Percentiles rank a stretch among this genome's conserved stretches.
Conservation (phyloP, 2,113 vertebrate species). For the Salminus brasiliensis region DNA sequence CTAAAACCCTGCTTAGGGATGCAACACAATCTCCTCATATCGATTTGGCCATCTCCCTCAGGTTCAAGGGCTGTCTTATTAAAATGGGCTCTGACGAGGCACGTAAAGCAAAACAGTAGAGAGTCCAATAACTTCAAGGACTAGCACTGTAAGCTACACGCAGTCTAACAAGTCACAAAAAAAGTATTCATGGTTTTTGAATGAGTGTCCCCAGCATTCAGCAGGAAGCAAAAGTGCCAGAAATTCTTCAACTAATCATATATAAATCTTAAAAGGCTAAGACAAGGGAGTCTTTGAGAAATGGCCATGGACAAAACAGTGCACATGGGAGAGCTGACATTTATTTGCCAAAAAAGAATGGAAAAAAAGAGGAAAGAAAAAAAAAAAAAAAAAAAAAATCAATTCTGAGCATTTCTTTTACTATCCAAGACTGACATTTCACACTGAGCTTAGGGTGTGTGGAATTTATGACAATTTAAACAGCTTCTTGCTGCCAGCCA, state of each 20-base stretch:
- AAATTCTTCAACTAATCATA: neutral
- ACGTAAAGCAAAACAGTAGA: constrained; percentile 24
- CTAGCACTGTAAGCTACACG: neutral
- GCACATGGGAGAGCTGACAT: neutral
- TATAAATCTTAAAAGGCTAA: neutral
- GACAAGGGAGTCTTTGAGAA: neutral
- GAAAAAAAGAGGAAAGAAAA: too few relatives aligned
- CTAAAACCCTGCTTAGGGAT: constrained; percentile 21
- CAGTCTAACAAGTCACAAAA: constrained; percentile 15
- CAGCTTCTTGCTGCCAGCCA: constrained; percentile 49
- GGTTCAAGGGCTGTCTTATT: constrained; percentile 40
- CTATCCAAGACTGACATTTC: constrained; percentile 7
- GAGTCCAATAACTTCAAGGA: constrained; percentile 19
- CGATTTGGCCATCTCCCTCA: constrained; percentile 26
- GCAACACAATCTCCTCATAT: constrained; percentile 35
- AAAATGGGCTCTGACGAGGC: constrained; percentile 32
- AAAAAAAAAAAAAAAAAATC: neutral
- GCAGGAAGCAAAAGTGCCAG: constrained; percentile 2
- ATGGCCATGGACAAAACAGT: neutral
- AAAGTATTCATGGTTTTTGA: constrained; percentile 10
- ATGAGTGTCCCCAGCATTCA: neutral
- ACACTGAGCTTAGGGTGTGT: constrained; percentile 28
- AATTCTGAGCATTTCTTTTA: constrained; percentile 3
- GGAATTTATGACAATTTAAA: constrained; percentile 44
- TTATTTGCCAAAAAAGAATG: neutral